Conservation (phyloP, 2,797 vertebrate genomes). For the Cirrhinus molitorella region DNA sequence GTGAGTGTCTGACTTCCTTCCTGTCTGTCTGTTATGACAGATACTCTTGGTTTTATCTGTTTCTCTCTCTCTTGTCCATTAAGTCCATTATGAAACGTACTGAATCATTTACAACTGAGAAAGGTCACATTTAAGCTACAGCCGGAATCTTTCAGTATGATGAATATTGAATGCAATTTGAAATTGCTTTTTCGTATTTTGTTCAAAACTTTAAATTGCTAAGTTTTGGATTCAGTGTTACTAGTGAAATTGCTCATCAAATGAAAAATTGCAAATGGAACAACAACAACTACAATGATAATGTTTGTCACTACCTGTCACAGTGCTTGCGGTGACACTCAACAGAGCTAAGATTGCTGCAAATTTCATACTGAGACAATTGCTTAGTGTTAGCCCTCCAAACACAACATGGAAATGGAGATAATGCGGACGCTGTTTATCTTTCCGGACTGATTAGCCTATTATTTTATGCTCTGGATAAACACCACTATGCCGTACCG, state of each 20-base stretch:
- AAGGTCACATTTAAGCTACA: conserved; percentile 2
- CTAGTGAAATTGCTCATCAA: not conserved
- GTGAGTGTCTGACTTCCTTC: conserved; percentile 80
- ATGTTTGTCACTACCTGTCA: not conserved
- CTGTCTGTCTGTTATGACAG: conserved; percentile 11
- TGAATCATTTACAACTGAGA: conserved; percentile 6
- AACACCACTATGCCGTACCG: conserved; percentile 47
- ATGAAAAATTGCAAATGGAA: not conserved
- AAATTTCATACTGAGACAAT: conserved; percentile 17
- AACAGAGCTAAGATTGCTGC: conserved; percentile 52
- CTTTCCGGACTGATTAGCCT: conserved; percentile 53
- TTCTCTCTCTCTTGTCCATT: conserved; percentile 4
- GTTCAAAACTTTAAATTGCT: not conserved
- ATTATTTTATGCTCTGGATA: conserved; percentile 59
- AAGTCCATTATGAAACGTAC: not conserved
- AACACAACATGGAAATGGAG: conserved; percentile 49
- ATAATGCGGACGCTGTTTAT: conserved; percentile 58
- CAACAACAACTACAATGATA: not conserved
- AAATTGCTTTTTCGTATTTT: not conserved
- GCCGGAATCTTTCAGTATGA: not conserved
- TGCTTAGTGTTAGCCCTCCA: conserved; percentile 37
- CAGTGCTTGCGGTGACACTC: not conserved
- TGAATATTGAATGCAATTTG: not conserved
- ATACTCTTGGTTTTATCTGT: conserved; percentile 19
- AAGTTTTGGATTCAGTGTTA: not conserved